Percentiles rank a stretch among this genome's conserved stretches.
Conservation (phyloP, 2,113 vertebrate species). For the Cichladusa arquata region DNA sequence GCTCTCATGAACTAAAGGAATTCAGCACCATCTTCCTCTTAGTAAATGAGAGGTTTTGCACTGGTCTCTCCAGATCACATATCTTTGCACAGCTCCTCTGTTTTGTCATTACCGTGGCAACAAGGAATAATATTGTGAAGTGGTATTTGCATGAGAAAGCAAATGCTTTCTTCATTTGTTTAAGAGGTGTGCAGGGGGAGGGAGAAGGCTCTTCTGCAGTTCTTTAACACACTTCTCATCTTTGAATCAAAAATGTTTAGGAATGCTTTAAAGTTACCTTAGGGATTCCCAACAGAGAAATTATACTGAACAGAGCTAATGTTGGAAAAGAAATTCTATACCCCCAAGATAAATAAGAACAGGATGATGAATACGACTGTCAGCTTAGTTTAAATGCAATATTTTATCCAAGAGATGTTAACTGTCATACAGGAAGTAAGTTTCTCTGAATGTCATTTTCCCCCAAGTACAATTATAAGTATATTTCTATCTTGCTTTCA, state of each 20-base stretch:
- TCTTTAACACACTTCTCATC: background rate
- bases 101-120: slow-evolving; percentile 29
- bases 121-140: slow-evolving; percentile 54
- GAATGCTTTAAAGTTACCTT: background rate
- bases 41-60: background rate
- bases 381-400: background rate
- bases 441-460: background rate
- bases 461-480: background rate
- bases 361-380: background rate
- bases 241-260: background rate
- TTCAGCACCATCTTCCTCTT: background rate
- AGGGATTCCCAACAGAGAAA: background rate
- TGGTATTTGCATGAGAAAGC: slow-evolving; percentile 46
- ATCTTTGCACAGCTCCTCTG: slow-evolving; percentile 32
- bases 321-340: background rate
- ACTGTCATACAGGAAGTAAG: background rate
- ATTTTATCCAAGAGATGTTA: background rate
- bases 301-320: background rate
- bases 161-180: slow-evolving; percentile 14
- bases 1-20: background rate
- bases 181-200: background rate
- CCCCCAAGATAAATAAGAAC: background rate
- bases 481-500: background rate
- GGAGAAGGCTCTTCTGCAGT: background rate
- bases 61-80: slow-evolving; percentile 11